Evolutionary conservation across 2,113 vertebrate species (phyloP).

Genomic region (Romanogobio albipinnatus): DNA sequence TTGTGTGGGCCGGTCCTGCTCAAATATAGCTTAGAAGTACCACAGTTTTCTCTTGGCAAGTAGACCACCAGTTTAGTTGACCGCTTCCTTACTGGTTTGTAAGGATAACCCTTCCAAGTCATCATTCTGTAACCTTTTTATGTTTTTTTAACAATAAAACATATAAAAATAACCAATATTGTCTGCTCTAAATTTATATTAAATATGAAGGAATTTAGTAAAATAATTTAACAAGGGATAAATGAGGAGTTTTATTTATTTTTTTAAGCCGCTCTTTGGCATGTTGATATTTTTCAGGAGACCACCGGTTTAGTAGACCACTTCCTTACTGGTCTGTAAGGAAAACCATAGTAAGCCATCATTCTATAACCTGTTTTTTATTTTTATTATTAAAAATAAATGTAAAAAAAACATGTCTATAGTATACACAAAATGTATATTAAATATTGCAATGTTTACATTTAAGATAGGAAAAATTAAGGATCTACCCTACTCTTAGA

Average conservation of each 20-base stretch:
- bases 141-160: background rate
- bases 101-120: background rate
- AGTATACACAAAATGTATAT: no score
- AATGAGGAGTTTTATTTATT: no score
- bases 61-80: background rate
- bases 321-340: no score
- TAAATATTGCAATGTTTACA: no score
- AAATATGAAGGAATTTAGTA: background rate
- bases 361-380: background rate
- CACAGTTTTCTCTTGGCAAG: slow-evolving; percentile 16
- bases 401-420: background rate
- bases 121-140: background rate
- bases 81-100: background rate
- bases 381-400: background rate
- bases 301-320: background rate
- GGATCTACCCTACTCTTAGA: background rate
- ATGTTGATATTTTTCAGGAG: background rate
- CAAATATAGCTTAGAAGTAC: slow-evolving; percentile 21
- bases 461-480: no score
- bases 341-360: no score
- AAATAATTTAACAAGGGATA: background rate
- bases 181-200: background rate
- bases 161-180: background rate
- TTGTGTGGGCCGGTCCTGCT: slow-evolving; percentile 42
- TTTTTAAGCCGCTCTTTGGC: background rate